Conservation (phyloP, 2,888 invertebrate species). For the Rhaphigaster nebulosa region DNA sequence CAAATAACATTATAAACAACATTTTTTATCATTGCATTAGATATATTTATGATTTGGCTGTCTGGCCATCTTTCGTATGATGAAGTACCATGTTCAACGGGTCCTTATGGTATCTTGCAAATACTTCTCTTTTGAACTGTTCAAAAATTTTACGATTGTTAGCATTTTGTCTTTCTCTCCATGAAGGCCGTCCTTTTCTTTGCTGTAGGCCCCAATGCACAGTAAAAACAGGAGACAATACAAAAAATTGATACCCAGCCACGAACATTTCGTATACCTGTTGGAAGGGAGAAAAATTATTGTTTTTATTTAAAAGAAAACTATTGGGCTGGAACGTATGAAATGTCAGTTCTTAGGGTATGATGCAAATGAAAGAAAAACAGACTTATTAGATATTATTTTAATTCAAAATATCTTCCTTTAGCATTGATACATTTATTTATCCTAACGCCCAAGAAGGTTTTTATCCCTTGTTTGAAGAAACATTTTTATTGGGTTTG, state of each 20-base stretch:
- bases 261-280: conserved; percentile 95
- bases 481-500: too few species aligned
- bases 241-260: conserved; percentile 88
- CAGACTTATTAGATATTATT: too few species aligned
- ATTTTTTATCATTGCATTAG: neutral
- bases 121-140: conserved; percentile 85
- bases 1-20: neutral
- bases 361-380: too few species aligned
- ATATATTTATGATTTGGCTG: conserved; percentile 37
- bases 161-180: conserved; percentile 90
- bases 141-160: conserved; percentile 86
- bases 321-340: too few species aligned
- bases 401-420: too few species aligned
- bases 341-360: too few species aligned
- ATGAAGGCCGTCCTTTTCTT: conserved; percentile 82
- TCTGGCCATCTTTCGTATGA: conserved; percentile 59
- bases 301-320: neutral
- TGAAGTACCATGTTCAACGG: conserved; percentile 64
- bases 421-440: too few species aligned
- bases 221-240: conserved; percentile 89
- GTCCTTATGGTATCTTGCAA: conserved; percentile 76
- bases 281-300: neutral
- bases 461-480: too few species aligned
- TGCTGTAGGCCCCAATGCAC: conserved; percentile 92
- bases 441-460: too few species aligned